Conservation (phyloP, 2,797 vertebrate species). For the Tachyglossus aculeatus region DNA sequence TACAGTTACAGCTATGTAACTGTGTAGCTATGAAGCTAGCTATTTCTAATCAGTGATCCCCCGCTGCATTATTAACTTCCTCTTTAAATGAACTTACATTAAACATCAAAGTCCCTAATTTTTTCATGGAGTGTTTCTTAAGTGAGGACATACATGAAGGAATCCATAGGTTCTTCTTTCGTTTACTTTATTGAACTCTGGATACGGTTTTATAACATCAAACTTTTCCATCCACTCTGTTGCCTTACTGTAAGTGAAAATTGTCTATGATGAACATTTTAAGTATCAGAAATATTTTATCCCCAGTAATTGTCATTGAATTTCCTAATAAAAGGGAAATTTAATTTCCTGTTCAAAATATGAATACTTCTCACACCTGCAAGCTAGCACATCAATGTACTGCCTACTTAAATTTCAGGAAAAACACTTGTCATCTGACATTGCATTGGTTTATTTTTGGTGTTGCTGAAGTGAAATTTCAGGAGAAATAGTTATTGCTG, state of each 20-base stretch:
- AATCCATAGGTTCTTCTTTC: not conserved
- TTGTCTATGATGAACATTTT: conserved; percentile 33
- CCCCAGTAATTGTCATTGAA: conserved; percentile 42
- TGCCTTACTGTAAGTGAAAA: conserved; percentile 19
- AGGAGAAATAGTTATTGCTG: conserved; percentile 58
- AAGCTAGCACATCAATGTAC: conserved; percentile 53
- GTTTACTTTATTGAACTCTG: conserved; percentile 18
- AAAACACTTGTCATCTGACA: conserved; percentile 62
- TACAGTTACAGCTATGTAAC: too few relatives aligned
- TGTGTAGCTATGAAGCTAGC: too few relatives aligned
- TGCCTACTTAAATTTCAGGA: conserved; percentile 62
- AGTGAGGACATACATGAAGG: conserved; percentile 34
- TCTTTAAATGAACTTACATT: too few relatives aligned
- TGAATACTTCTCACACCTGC: conserved; percentile 60
- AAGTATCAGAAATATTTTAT: conserved; percentile 40
- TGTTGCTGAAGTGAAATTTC: conserved; percentile 66
- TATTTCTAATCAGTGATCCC: too few relatives aligned
- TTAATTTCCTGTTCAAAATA: conserved; percentile 59
- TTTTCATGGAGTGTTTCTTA: conserved; percentile 35
- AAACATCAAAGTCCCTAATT: not conserved
- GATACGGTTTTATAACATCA: conserved; percentile 41
- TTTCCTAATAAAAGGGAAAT: conserved; percentile 43
- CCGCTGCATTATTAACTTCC: too few relatives aligned
- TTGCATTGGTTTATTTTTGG: conserved; percentile 64
- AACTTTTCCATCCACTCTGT: conserved; percentile 19